A percentile compares a stretch with the other conserved stretches of the same genome.
Evolutionary conservation across 2,888 invertebrate species (phyloP).

Genomic region (Euzophera pinguis): DNA sequence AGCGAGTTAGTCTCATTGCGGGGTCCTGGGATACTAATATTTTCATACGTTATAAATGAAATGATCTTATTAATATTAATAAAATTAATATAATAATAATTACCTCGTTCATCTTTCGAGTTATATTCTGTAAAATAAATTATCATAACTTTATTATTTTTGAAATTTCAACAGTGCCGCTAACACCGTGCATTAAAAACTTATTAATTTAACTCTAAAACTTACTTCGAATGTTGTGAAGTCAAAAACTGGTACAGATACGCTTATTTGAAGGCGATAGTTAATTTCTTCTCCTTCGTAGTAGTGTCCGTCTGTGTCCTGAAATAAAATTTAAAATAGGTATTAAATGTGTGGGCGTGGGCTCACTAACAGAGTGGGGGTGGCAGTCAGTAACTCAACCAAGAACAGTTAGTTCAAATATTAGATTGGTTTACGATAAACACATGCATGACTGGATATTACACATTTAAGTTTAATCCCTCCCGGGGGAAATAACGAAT

Average conservation of each 20-base stretch:
- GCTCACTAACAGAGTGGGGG: too few relatives aligned
- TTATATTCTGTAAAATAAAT: constrained; percentile 60
- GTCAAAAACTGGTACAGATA: constrained; percentile 68
- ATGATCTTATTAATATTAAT: neutral
- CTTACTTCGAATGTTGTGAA: constrained; percentile 53
- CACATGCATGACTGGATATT: too few relatives aligned
- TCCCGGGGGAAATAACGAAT: too few relatives aligned
- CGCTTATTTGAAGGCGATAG: constrained; percentile 61
- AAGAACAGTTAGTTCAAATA: too few relatives aligned
- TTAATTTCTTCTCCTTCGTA: constrained; percentile 61
- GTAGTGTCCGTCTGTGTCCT: constrained; percentile 61
- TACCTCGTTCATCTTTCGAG: constrained; percentile 57
- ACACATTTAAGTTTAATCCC: too few relatives aligned
- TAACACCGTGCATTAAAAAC: neutral
- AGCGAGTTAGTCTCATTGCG: too few relatives aligned
- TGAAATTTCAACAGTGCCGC: neutral
- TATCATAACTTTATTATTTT: constrained; percentile 1
- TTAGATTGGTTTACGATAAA: too few relatives aligned
- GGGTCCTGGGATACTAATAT: too few relatives aligned
- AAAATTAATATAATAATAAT: neutral
- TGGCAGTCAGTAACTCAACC: too few relatives aligned
- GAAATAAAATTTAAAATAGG: constrained; percentile 22
- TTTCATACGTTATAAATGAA: neutral
- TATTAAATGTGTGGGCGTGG: too few relatives aligned
- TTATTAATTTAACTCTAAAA: too few relatives aligned